These are phyloP conservation scores for Myopa tessellatipennis DNA, from an alignment of 2,888 invertebrate genomes.

Conservation along the genomic window DNA sequence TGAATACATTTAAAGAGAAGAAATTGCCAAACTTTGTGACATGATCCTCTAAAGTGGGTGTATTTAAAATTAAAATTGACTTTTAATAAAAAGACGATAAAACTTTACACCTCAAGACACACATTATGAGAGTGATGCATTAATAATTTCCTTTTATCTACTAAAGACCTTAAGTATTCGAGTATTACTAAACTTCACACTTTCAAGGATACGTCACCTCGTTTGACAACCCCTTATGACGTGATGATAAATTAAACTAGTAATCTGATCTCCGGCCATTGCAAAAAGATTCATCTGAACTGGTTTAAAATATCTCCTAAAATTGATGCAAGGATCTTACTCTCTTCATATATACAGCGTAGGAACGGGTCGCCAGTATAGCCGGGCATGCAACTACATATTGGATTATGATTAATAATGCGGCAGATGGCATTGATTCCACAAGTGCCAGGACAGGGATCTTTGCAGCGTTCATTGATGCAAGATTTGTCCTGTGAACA, in stretches of 20 bases:
- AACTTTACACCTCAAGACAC: neutral
- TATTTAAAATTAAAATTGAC: too few relatives aligned
- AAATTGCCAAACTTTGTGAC: neutral
- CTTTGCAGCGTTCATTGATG: conserved; percentile 81
- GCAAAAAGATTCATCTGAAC: neutral
- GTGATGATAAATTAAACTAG: neutral
- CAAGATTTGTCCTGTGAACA: conserved; percentile 85
- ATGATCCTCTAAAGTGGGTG: too few relatives aligned
- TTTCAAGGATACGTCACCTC: neutral
- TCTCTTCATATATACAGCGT: conserved; percentile 76
- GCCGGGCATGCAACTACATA: conserved; percentile 83
- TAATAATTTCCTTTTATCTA: neutral
- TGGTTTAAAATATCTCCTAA: neutral
- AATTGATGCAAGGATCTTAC: conserved; percentile 70
- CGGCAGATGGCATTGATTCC: conserved; percentile 84
- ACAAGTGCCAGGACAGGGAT: conserved; percentile 87
- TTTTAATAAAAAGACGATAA: neutral
- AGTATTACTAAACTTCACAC: neutral
- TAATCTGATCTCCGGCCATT: neutral
- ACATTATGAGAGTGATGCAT: neutral
- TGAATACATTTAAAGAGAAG: neutral
- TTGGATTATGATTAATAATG: conserved; percentile 86
- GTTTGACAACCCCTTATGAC: neutral
- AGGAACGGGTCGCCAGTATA: conserved; percentile 85
- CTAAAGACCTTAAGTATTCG: neutral